Percentiles rank a stretch among this genome's conserved stretches.
These are phyloP conservation scores for Sebastes iracundus DNA, from an alignment of 2,797 vertebrate genomes.

Conservation along the genomic window DNA sequence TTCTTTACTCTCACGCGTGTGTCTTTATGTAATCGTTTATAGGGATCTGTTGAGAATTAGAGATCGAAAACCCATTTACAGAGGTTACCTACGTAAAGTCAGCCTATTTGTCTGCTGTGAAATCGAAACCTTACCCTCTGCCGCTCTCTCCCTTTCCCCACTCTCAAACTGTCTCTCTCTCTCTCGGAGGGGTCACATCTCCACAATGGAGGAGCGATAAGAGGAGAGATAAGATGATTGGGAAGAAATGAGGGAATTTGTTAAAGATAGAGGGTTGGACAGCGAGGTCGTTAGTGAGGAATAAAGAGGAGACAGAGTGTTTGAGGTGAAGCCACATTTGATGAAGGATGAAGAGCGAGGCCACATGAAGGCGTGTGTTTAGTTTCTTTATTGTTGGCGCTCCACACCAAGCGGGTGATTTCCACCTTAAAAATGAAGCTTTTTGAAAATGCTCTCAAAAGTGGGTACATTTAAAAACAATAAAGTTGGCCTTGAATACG, in stretches of 20 bases:
- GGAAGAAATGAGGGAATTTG: constrained; percentile 68
- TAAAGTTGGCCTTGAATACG: neutral
- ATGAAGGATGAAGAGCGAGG: constrained; percentile 10
- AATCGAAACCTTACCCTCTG: constrained; percentile 74
- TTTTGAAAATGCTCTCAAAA: neutral
- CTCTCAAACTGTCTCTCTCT: constrained; percentile 13
- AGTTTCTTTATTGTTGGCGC: neutral
- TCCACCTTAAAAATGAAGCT: neutral
- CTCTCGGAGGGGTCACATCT: constrained; percentile 42
- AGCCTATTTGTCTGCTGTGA: constrained; percentile 72
- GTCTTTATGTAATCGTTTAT: constrained; percentile 65
- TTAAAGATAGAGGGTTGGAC: constrained; percentile 48
- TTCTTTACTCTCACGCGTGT: neutral
- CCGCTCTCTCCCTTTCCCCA: constrained; percentile 15
- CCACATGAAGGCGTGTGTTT: neutral
- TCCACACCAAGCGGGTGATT: neutral
- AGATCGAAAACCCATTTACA: constrained; percentile 78
- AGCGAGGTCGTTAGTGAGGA: constrained; percentile 37
- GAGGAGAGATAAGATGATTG: constrained; percentile 61
- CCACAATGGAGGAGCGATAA: constrained; percentile 52
- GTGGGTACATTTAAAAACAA: neutral
- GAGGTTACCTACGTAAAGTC: constrained; percentile 73
- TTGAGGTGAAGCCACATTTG: constrained; percentile 14
- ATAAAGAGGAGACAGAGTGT: constrained; percentile 31
- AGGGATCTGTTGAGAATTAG: constrained; percentile 72